Evolutionary conservation across 2,797 vertebrate species (phyloP).

Genomic region (Arctocebus calabarensis): DNA sequence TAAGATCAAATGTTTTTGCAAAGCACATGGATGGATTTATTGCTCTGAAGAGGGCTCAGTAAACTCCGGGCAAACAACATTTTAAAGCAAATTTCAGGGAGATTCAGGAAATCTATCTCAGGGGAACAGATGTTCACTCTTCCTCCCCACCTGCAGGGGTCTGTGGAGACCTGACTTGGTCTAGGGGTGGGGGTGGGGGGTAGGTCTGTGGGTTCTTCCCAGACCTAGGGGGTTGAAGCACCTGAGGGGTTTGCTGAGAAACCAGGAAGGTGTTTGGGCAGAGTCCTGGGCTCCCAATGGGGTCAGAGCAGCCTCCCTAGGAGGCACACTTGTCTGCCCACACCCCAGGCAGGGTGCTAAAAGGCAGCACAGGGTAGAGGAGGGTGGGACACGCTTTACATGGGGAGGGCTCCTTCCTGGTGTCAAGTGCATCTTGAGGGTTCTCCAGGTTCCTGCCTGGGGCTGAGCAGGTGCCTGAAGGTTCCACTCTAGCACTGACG

Average conservation of each 20-base stretch:
- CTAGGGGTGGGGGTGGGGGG: too few species aligned
- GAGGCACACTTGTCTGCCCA: background rate
- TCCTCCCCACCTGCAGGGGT: too few species aligned
- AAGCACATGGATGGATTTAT: background rate
- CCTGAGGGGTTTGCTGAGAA: background rate
- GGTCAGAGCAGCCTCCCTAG: background rate
- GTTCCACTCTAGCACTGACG: background rate
- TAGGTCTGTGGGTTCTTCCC: background rate
- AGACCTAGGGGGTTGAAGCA: background rate
- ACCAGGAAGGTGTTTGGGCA: background rate
- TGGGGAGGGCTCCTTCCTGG: background rate
- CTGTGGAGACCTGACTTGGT: background rate
- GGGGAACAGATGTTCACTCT: too few species aligned
- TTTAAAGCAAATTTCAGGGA: background rate
- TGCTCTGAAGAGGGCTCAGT: background rate
- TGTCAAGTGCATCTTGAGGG: background rate
- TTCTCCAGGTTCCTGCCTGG: background rate
- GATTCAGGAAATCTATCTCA: background rate
- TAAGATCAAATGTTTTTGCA: background rate
- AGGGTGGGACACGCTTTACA: background rate
- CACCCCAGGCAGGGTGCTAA: background rate
- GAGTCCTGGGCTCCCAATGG: background rate
- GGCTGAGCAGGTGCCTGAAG: background rate
- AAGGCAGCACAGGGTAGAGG: rapidly evolving
- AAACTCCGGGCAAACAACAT: background rate